Base-by-base conservation (phyloP, 2,888 invertebrate species). In the Eupithecia dodoneata region DNA sequence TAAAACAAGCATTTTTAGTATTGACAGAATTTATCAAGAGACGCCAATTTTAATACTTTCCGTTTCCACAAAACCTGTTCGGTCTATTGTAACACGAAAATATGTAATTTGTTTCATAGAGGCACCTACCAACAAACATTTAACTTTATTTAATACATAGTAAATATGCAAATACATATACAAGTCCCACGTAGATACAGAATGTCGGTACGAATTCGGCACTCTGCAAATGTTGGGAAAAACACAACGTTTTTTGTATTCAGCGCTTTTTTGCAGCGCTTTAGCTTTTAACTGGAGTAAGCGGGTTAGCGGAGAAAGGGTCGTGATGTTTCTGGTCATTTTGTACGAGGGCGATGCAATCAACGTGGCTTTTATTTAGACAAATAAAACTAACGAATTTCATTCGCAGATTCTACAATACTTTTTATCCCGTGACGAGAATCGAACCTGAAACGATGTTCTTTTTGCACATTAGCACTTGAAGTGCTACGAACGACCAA, bases 191-290 rank as follows among this genome's bases (percentile, higher is more conserved):
- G 10, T 30, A 30, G 0, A 30, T 30, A 63, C 10, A 42, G 42
- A 42, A 42, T 66, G 41, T 42, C 41, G 66, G 55, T 42, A 41
- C 66, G 13, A 15, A 66, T 66, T 66, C 42, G 15, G 42, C 41
- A 4, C 65, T 30, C 41, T 41, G 65, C 66, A 66, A 66, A 66
- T 66, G 41, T 66, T 42, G 42, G 42, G 42, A 2, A 42, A 66
- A 66, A 66, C 66, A 42, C 12, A 41, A 65, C 15, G 66, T 42
- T 66, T 66, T 66, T 15, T 41, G 6, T 13, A 42, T 66, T 66
- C 66, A 66, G 15, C 66, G 13, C 15, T 66, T 66, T 66, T 66
- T 42, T 42, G 66, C 66, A 66, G 66, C 66, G 42, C 42, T 66
- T 66, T 41, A 65, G 65, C 41, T 65, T 65, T 65, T 66, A 66